A percentile compares a stretch with the other conserved stretches of the same genome.
Conservation (phyloP, 2,888 invertebrate genomes). For the Choristoneura rosaceana region DNA sequence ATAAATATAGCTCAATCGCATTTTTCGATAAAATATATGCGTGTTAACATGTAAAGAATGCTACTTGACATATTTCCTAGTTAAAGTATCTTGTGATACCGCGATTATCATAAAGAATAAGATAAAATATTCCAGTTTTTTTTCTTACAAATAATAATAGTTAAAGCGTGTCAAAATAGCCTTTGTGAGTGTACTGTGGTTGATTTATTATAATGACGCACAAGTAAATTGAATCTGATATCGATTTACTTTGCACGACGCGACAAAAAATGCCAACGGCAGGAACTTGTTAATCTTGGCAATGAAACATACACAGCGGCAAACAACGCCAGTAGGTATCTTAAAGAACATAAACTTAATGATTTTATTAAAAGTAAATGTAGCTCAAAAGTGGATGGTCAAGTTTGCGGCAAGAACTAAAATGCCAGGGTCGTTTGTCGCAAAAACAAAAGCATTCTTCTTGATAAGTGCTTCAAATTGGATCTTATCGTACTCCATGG, state of each 20-base stretch:
- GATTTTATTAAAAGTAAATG: slow-evolving; percentile 39
- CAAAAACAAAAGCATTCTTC: slow-evolving; percentile 36
- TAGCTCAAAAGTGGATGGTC: slow-evolving; percentile 38
- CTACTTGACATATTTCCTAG: background rate
- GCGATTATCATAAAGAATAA: background rate
- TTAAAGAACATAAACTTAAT: slow-evolving; percentile 34
- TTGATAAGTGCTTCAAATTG: slow-evolving; percentile 34
- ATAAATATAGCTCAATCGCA: too few relatives aligned
- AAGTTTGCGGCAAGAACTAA: slow-evolving; percentile 33
- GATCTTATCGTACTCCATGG: slow-evolving; percentile 27
- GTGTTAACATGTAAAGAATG: background rate
- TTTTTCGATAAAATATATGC: background rate
- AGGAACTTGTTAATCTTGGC: slow-evolving; percentile 8
- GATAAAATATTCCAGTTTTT: background rate
- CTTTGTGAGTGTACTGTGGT: background rate
- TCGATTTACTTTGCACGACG: slow-evolving; percentile 7
- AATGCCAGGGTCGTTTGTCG: slow-evolving; percentile 35
- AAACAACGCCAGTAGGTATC: slow-evolving; percentile 8
- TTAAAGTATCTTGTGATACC: background rate
- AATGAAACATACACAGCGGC: background rate
- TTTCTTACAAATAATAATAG: background rate
- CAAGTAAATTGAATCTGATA: slow-evolving; percentile 6
- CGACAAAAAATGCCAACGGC: slow-evolving; percentile 12
- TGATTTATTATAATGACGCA: slow-evolving; percentile 1
- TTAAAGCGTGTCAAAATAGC: background rate